Base-by-base conservation (phyloP, 1,140 invertebrate species). In the Bombus soroeensis region DNA sequence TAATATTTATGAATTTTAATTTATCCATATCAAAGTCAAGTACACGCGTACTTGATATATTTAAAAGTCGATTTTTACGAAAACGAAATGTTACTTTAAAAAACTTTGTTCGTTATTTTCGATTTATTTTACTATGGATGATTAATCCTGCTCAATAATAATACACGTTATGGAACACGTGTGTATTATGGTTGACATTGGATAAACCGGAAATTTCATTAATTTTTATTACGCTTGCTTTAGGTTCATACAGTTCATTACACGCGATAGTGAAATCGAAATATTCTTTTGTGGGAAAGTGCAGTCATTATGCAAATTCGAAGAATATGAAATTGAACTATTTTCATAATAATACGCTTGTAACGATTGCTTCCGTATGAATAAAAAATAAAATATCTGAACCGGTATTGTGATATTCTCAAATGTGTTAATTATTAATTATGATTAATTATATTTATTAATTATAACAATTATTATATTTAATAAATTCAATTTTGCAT, bases 121-220 rank as follows among this genome's bases (percentile, higher is more conserved):
- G 3, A 53, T 22, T 53, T 53, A 53, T 22, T 22, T 22, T 53
- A 8, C 47, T 18, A 2, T 22, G 18, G 1, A 53, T 22, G 47
- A 53, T 22, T 53, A 53, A 53, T 53, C 47, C 18, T 53, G 47
- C 1, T 53, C 18, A 22, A n/a, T 62, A 62, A 62, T n/a, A 12
- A 28, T 62, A n/a, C 3, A 28, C 59, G 5, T 62, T 28, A 62
- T 62, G 59, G 10, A 28, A n/a, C 3, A n/a, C 10, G 3, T 1
- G 28, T n/a, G 59, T 25, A 47, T 70, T 62, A 82, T 77, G 25
- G n/a, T n/a, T 85, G 66, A 89, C 68, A 89, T 87, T 88, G 83
- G 75, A 53, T 57, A 75, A 66, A 83, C 34, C 22, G n/a, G 64
- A 88, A 64, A 81, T 32, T 68, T 22, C 53, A 78, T 83, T 73